phyloP scores from a whole-genome alignment of 2,797 vertebrate genomes.

The Phrynocephalus forsythii region DNA sequence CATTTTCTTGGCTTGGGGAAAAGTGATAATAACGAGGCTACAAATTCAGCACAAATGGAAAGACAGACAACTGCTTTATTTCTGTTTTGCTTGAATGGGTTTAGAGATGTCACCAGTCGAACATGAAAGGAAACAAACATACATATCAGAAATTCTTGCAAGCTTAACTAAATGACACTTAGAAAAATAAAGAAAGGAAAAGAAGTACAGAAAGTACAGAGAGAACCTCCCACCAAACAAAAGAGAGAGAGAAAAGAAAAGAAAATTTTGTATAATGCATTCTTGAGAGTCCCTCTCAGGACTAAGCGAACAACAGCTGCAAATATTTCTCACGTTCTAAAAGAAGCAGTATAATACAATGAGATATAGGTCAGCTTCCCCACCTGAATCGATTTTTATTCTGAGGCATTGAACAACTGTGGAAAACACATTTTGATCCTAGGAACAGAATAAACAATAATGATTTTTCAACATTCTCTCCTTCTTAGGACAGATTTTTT shows the following conservation, averaged over 20 bases:
- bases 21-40: constrained; percentile 10
- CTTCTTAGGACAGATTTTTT: constrained; percentile 30
- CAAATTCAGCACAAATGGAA: constrained; percentile 3
- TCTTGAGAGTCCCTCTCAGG: constrained; percentile 38
- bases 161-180: constrained; percentile 1
- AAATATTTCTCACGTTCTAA: constrained; percentile 28
- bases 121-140: constrained; percentile 23
- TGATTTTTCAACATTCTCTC: constrained; percentile 18
- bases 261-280: constrained; percentile 34
- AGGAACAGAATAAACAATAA: constrained; percentile 56
- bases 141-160: constrained; percentile 1
- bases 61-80: constrained; percentile 35
- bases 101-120: constrained; percentile 1
- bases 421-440: constrained; percentile 67
- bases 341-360: constrained; percentile 41
- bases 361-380: constrained; percentile 27
- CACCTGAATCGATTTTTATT: constrained; percentile 71
- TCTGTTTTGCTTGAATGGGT: constrained; percentile 31
- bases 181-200: neutral
- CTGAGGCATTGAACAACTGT: constrained; percentile 72
- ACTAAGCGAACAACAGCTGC: neutral
- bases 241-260: constrained; percentile 28
- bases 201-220: neutral
- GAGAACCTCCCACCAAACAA: constrained; percentile 14
- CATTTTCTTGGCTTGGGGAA: neutral